A percentile compares a stretch with the other conserved stretches of the same genome.
Conservation (phyloP, 2,113 vertebrate species). For the Hippopotamus amphibius region DNA sequence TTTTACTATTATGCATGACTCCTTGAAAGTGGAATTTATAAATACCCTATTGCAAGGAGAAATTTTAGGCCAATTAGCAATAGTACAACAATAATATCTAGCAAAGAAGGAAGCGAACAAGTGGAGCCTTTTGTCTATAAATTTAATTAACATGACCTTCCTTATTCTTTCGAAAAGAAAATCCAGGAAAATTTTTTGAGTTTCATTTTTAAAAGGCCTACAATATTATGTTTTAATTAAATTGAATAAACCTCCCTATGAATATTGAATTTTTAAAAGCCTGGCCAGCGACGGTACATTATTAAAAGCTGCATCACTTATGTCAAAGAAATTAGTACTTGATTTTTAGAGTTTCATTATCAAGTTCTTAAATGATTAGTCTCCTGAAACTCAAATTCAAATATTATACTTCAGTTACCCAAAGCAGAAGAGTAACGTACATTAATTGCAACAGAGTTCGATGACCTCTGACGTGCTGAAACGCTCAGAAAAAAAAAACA, state of each 20-base stretch:
- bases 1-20: not conserved
- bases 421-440: not conserved
- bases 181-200: not conserved
- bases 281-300: slow-evolving; percentile 46
- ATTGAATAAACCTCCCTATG: slow-evolving; percentile 51
- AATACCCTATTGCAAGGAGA: not conserved
- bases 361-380: slow-evolving; percentile 50
- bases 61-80: not conserved
- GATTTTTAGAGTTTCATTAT: slow-evolving; percentile 47
- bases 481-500: not conserved
- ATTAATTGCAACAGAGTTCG: not conserved
- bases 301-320: slow-evolving; percentile 71
- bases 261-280: slow-evolving; percentile 65
- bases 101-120: not conserved
- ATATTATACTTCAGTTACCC: not conserved
- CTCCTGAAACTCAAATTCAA: slow-evolving; percentile 54
- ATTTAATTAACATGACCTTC: slow-evolving; percentile 69
- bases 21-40: not conserved
- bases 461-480: not conserved
- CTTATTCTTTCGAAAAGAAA: slow-evolving; percentile 57
- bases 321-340: slow-evolving; percentile 59
- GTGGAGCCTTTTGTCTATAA: slow-evolving; percentile 8
- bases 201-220: slow-evolving; percentile 63
- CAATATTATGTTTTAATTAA: slow-evolving; percentile 76
- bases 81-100: not conserved